Evolutionary conservation across 2,113 vertebrate species (phyloP).

Genomic region (Gymnobelideus leadbeateri): DNA sequence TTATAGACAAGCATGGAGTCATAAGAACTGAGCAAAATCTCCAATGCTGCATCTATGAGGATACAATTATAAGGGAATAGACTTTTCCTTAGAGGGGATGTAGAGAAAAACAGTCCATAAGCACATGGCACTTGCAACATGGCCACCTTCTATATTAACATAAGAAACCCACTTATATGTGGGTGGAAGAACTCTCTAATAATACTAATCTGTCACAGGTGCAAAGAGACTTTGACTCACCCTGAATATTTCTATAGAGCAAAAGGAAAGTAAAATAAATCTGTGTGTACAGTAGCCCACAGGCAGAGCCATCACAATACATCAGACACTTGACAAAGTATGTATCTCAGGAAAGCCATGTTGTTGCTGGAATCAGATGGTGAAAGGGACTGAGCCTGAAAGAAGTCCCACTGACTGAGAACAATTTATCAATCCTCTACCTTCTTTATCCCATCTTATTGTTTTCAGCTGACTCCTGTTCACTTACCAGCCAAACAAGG

Average conservation of each 20-base stretch:
- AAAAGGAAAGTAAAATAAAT: conserved; percentile 33
- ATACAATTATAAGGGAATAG: background rate
- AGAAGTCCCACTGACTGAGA: background rate
- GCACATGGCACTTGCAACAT: accelerated
- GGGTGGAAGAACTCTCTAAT: background rate
- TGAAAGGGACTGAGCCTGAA: background rate
- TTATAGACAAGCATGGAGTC: background rate
- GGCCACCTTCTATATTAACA: background rate
- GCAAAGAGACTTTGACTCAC: background rate
- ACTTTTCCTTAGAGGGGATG: background rate
- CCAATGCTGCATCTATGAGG: background rate
- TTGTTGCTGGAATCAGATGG: background rate
- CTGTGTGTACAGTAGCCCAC: background rate
- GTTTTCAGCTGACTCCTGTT: background rate
- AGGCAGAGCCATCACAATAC: background rate
- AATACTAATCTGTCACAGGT: accelerated
- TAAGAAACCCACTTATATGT: background rate
- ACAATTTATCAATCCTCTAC: background rate
- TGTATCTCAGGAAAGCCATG: background rate
- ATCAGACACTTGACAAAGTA: conserved; percentile 11
- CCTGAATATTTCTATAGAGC: background rate
- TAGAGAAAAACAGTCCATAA: accelerated
- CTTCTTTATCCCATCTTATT: conserved; percentile 1
- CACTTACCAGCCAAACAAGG: background rate
- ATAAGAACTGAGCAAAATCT: accelerated